A percentile compares a stretch with the other conserved stretches of the same genome.
Evolutionary conservation across 2,797 vertebrate genomes (phyloP).

Genomic region (Coendou prehensilis): DNA sequence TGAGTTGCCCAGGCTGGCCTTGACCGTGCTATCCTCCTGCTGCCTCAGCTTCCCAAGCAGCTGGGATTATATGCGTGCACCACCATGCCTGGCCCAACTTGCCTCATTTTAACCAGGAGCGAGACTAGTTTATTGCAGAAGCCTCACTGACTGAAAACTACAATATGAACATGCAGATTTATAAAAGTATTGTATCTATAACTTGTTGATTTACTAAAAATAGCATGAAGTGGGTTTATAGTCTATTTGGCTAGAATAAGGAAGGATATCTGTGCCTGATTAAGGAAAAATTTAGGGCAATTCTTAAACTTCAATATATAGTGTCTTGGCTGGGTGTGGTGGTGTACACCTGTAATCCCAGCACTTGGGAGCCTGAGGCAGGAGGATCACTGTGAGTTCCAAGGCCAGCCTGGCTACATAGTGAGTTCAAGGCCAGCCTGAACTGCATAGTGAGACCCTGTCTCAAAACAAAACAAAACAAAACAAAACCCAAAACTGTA

Average conservation of each 20-base stretch:
- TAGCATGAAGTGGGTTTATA: background rate
- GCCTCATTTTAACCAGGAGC: background rate
- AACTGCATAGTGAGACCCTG: background rate
- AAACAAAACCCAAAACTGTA: background rate
- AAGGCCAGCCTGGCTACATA: background rate
- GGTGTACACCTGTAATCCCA: background rate
- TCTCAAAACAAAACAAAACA: background rate
- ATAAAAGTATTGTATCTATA: background rate
- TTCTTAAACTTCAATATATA: background rate
- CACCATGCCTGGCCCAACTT: background rate
- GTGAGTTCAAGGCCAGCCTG: background rate
- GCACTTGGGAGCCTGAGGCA: background rate
- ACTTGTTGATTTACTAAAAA: conserved; percentile 13
- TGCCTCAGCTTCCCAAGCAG: background rate
- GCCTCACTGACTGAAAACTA: background rate
- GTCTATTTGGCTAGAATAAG: background rate
- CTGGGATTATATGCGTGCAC: background rate
- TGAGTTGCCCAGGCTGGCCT: background rate
- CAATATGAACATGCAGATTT: background rate
- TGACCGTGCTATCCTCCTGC: background rate
- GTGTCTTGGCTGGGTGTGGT: background rate
- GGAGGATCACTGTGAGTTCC: background rate
- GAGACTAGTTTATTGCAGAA: background rate
- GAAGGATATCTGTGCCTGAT: background rate
- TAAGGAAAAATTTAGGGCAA: conserved; percentile 21